These are phyloP conservation scores for Drosophila anomalipes DNA, from an alignment of 2,888 invertebrate genomes.

Conservation along the genomic window DNA sequence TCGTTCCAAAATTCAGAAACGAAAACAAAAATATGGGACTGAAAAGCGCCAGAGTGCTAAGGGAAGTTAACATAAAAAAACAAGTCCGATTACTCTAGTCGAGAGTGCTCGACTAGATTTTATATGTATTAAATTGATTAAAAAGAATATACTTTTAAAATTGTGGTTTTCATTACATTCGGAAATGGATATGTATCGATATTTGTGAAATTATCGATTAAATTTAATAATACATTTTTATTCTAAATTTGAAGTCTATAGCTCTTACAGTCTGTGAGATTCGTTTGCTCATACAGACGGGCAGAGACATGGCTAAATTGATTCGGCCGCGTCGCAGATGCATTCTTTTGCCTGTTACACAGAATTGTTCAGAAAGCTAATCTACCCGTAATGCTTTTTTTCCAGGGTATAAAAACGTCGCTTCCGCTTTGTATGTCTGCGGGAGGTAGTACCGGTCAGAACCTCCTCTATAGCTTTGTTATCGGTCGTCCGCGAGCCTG, in stretches of 20 bases:
- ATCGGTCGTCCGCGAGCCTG: conserved; percentile 58
- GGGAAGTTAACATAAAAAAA: conserved; percentile 39
- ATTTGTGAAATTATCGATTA: neutral
- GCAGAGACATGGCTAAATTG: neutral
- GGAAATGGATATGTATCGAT: neutral
- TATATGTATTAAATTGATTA: neutral
- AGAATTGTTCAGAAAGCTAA: neutral
- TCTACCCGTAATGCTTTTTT: neutral
- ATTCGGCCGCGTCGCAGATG: neutral
- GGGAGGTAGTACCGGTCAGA: neutral
- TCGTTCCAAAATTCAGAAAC: neutral
- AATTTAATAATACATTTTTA: neutral
- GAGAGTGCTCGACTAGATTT: neutral
- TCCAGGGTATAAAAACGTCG: conserved; percentile 35
- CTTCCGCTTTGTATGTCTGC: conserved; percentile 56
- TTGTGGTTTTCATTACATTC: neutral
- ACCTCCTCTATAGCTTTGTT: conserved; percentile 30
- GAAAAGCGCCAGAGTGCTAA: conserved; percentile 46
- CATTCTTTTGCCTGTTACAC: neutral
- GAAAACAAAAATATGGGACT: neutral
- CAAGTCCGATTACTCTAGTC: neutral
- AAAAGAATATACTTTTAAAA: neutral
- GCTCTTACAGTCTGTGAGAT: neutral
- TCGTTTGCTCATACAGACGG: neutral
- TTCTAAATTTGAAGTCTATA: neutral